These are phyloP conservation scores for Cyphomyrus discorhynchus DNA, from an alignment of 2,113 vertebrate species.

Conservation along the genomic window DNA sequence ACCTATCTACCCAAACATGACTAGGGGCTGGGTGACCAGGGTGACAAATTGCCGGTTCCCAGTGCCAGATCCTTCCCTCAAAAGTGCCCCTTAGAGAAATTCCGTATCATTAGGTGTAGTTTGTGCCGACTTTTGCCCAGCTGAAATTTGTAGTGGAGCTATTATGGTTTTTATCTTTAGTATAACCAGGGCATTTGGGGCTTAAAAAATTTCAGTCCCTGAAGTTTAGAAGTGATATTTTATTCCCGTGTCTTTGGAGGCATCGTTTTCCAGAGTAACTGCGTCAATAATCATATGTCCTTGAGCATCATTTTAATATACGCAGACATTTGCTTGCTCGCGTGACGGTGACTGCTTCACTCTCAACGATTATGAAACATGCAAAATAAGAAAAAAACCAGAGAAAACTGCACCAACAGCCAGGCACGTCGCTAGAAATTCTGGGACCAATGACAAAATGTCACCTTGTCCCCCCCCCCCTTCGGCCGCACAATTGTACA, in stretches of 20 bases:
- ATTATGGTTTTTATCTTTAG: background rate
- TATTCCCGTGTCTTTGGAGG: background rate
- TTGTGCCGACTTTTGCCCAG: background rate
- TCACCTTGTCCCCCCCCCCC: background rate
- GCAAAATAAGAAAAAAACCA: background rate
- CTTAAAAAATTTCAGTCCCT: background rate
- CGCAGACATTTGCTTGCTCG: background rate
- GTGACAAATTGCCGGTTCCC: background rate
- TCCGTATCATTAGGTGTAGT: constrained; percentile 6
- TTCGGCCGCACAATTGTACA: background rate
- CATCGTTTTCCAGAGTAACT: background rate
- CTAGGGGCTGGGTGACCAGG: background rate
- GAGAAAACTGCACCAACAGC: background rate
- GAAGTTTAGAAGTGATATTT: background rate
- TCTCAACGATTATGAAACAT: background rate
- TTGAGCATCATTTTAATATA: background rate
- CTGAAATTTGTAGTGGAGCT: background rate
- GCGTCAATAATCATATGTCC: background rate
- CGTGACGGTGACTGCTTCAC: background rate
- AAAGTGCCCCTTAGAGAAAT: constrained; percentile 4
- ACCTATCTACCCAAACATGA: background rate
- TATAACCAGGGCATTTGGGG: background rate
- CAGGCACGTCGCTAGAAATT: background rate
- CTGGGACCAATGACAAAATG: background rate
- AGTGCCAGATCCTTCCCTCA: background rate